These are phyloP conservation scores for Alentia gelatinosa DNA, from an alignment of 2,888 invertebrate species.

Conservation along the genomic window DNA sequence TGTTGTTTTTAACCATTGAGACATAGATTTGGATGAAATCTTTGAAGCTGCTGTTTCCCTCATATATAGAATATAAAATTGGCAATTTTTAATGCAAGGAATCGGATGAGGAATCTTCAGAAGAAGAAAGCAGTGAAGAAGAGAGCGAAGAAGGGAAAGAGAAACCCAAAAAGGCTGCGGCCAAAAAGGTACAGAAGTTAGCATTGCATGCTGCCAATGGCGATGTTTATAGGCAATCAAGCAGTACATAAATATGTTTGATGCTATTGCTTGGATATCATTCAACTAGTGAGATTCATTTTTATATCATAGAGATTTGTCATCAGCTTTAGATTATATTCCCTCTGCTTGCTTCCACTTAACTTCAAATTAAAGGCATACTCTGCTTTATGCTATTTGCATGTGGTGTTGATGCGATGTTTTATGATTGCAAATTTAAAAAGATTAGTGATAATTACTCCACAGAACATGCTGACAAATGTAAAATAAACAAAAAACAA, in stretches of 20 bases:
- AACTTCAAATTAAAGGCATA: background rate
- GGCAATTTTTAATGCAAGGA: background rate
- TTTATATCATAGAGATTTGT: no score
- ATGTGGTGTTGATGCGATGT: no score
- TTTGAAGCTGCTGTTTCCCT: background rate
- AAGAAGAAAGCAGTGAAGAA: conserved; percentile 54
- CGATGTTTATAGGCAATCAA: background rate
- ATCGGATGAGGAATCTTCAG: conserved; percentile 31
- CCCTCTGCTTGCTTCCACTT: background rate
- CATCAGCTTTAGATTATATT: no score
- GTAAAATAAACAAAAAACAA: background rate
- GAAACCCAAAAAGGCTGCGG: conserved; percentile 34
- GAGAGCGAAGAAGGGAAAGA: conserved; percentile 52
- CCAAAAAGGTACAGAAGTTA: background rate
- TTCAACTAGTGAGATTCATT: no score
- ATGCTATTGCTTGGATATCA: no score
- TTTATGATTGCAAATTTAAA: no score
- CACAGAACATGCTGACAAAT: no score
- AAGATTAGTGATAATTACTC: no score
- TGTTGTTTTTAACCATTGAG: no score
- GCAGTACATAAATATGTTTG: no score
- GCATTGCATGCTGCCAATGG: background rate
- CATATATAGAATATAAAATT: background rate
- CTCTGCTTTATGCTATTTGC: background rate
- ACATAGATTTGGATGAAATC: background rate